Conservation (phyloP, 2,113 vertebrate species). For the Sphaerodactylus townsendi region DNA sequence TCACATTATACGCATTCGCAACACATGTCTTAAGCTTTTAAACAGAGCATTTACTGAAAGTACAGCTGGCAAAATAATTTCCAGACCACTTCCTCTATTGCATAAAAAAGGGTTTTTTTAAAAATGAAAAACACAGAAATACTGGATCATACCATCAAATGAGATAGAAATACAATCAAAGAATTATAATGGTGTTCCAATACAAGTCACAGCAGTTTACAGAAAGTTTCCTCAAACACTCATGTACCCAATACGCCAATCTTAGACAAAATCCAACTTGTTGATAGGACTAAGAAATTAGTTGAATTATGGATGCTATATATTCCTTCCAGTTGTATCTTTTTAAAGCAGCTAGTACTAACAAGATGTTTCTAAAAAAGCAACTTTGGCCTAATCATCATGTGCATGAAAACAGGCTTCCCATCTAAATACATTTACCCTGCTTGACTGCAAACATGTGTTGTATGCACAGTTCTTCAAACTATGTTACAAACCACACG, state of each 20-base stretch:
- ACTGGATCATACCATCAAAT: background rate
- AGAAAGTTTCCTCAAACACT: background rate
- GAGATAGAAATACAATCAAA: background rate
- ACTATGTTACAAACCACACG: background rate
- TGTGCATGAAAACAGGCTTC: background rate
- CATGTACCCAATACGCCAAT: background rate
- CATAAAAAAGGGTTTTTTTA: background rate
- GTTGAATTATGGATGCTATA: background rate
- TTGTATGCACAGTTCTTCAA: background rate
- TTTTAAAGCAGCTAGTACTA: background rate
- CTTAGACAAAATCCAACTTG: background rate
- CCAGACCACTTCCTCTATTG: background rate
- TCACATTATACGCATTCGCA: background rate
- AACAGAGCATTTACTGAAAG: constrained; percentile 6
- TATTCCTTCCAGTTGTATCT: background rate
- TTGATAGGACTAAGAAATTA: background rate
- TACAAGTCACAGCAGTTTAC: background rate
- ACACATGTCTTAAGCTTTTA: constrained; percentile 27
- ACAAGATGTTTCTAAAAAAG: background rate
- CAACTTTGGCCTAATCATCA: background rate
- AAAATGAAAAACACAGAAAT: background rate
- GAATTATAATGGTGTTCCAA: background rate
- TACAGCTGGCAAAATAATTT: background rate
- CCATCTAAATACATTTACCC: background rate
- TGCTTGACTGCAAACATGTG: background rate